These are phyloP conservation scores for Drosophila tanythrix DNA, from an alignment of 2,888 invertebrate genomes.

Conservation along the genomic window DNA sequence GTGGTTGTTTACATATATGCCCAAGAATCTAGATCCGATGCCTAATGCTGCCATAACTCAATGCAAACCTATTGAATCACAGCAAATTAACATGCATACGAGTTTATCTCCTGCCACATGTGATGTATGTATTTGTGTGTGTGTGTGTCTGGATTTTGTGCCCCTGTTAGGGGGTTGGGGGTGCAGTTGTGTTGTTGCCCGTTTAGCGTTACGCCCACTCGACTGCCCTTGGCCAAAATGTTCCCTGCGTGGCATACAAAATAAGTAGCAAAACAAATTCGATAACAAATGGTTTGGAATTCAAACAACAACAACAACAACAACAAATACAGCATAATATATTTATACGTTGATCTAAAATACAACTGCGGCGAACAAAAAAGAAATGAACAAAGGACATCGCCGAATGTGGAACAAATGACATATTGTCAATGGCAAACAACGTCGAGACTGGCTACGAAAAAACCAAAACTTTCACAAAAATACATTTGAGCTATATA, in stretches of 20 bases:
- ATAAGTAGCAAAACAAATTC: constrained; percentile 71
- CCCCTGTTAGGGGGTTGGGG: constrained; percentile 39
- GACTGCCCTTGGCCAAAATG: constrained; percentile 26
- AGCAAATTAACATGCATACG: constrained; percentile 77
- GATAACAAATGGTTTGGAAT: constrained; percentile 78
- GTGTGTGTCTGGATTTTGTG: neutral
- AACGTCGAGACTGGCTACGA: constrained; percentile 29
- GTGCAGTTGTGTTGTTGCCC: constrained; percentile 47
- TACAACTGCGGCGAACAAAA: constrained; percentile 16
- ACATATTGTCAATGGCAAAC: constrained; percentile 73
- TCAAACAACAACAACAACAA: constrained; percentile 67
- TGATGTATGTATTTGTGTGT: constrained; percentile 7
- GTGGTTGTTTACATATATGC: constrained; percentile 15
- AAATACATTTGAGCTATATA: neutral
- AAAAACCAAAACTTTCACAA: constrained; percentile 2
- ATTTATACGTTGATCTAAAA: constrained; percentile 48
- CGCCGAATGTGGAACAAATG: constrained; percentile 70
- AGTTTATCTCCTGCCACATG: constrained; percentile 45
- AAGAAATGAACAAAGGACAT: constrained; percentile 56
- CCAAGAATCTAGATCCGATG: constrained; percentile 46
- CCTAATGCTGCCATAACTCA: constrained; percentile 73
- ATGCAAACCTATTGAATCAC: constrained; percentile 76
- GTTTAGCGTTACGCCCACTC: constrained; percentile 29
- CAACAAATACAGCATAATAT: constrained; percentile 43
- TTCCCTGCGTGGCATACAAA: constrained; percentile 59